A percentile compares a stretch with the other conserved stretches of the same genome.
Conservation (phyloP, 2,888 invertebrate genomes). For the Agapostemon virescens region DNA sequence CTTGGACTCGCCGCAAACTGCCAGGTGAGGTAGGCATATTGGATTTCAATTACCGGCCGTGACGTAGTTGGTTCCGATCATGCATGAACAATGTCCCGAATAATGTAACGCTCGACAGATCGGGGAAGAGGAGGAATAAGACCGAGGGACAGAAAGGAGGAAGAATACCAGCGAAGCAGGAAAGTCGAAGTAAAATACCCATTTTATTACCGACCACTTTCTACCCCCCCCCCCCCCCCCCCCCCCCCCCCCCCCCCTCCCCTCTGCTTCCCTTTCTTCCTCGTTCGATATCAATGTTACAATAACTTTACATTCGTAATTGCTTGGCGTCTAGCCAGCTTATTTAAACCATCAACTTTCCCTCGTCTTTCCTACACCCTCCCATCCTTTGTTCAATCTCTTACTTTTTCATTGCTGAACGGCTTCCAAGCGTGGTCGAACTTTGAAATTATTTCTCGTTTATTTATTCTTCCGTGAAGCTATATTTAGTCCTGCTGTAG, state of each 20-base stretch:
- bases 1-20: constrained; percentile 32
- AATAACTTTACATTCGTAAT: constrained; percentile 69
- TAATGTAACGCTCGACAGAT: constrained; percentile 32
- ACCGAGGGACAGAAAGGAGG: background rate
- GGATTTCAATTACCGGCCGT: constrained; percentile 65
- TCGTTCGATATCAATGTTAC: constrained; percentile 65
- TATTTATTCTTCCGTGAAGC: background rate
- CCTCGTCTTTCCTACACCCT: background rate
- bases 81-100: constrained; percentile 59
- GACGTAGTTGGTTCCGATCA: constrained; percentile 44
- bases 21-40: constrained; percentile 57
- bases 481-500: background rate
- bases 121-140: background rate
- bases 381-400: background rate
- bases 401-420: constrained; percentile 9
- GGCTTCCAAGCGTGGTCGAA: background rate
- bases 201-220: constrained; percentile 55
- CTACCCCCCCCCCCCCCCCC: constrained; percentile 14
- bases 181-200: constrained; percentile 35
- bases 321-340: constrained; percentile 64
- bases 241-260: constrained; percentile 4
- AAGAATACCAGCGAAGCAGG: constrained; percentile 11
- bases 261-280: background rate
- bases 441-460: background rate
- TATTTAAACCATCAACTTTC: constrained; percentile 40